Evolutionary conservation across 2,113 vertebrate species (phyloP).

Genomic region (Galbula dea): DNA sequence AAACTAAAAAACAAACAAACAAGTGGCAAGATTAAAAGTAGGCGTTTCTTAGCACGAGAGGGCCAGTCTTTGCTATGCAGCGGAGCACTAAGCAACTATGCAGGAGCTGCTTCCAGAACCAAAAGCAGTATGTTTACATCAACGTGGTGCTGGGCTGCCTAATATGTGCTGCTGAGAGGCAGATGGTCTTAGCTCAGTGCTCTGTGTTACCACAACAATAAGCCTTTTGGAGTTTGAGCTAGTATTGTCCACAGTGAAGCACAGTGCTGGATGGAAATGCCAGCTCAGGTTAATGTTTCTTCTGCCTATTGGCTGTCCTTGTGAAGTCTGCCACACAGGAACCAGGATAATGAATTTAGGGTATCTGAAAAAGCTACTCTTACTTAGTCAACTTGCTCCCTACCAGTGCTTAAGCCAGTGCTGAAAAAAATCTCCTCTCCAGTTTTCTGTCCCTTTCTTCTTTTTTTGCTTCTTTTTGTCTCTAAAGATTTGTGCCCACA

Average conservation of each 20-base stretch:
- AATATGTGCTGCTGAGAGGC: neutral
- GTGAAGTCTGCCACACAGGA: accelerated
- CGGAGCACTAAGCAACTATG: neutral
- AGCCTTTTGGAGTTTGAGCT: neutral
- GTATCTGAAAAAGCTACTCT: neutral
- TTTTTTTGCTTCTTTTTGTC: neutral
- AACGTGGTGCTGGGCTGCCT: neutral
- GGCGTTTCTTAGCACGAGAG: neutral
- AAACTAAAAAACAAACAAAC: neutral
- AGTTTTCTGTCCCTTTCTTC: neutral
- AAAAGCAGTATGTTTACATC: neutral
- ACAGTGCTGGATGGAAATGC: accelerated
- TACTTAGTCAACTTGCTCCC: too few species aligned
- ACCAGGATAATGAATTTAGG: accelerated
- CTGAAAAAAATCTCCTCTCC: neutral
- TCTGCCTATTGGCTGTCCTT: neutral
- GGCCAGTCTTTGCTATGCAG: neutral
- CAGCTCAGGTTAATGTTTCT: neutral
- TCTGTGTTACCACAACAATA: neutral
- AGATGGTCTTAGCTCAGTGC: neutral
- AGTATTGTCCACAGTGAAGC: neutral
- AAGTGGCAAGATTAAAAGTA: neutral
- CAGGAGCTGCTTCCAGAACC: neutral
- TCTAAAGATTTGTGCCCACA: neutral
- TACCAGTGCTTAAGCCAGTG: neutral